Base-by-base conservation (phyloP, 2,113 vertebrate species). In the Fukomys damarensis region DNA sequence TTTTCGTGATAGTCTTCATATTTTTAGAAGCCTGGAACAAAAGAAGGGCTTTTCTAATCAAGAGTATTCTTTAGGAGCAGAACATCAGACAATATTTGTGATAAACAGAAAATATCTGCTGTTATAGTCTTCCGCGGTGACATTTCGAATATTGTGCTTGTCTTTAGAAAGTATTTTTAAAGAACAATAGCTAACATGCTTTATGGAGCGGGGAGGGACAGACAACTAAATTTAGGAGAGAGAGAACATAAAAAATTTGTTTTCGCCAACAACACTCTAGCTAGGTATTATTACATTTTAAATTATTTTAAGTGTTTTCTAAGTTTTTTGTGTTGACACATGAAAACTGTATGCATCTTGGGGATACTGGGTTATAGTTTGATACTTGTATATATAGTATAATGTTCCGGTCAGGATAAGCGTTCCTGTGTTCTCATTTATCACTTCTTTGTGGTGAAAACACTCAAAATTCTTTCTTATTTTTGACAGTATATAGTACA, bases 1-100 rank as follows among this genome's bases (percentile, higher is more conserved):
- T 91, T 95, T 96, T 91, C 56, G 87, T 90, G 86, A 86, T 88
- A 84, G 72, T 94, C 46, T 86, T 97, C 74, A 59, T 97, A 88
- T 97, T 98, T 98, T 97, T 96, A 97, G 97, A 98, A 97, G 17
- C 41, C 24, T 17, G 28, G 96, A 96, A 96, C 97, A 97, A 93
- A 83, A 96, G 93, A 86, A 95, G 82, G 74, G 86, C 70, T 68
- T 97, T 97, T 89, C 92, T 97, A 97, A 97, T 88, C 85, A 96
- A 91, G 68, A 80, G 91, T 52, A 91, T 86, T 97, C 97, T 97
- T 96, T 90, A 84, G 88, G 82, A 92, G 68, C 56, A 32, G 81
- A 94, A 97, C 93, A 93, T 96, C 86, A 97, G 93, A 93, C 38
- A 35, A 80, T 92, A 35, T 97, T 97, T 96, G 72, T 91, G 91